Evolutionary conservation across 2,797 vertebrate genomes (phyloP).

Genomic region (Spinus pinus): DNA sequence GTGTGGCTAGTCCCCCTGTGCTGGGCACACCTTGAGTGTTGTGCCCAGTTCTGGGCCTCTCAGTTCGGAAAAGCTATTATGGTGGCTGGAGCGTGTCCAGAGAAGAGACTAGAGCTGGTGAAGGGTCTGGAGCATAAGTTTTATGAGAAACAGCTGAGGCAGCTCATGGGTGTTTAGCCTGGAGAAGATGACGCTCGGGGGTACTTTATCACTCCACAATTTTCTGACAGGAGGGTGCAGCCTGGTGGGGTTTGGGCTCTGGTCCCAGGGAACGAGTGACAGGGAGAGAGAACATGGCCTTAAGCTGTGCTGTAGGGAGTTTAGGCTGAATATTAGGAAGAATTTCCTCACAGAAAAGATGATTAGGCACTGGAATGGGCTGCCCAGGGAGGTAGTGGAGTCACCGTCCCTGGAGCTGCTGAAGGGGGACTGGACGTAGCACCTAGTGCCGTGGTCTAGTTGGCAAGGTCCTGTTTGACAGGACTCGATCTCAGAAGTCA

Average conservation of each 20-base stretch:
- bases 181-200: neutral
- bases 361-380: neutral
- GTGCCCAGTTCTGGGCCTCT: neutral
- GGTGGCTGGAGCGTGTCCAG: neutral
- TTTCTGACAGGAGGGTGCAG: neutral
- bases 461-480: neutral
- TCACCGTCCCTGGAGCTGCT: neutral
- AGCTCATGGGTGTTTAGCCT: neutral
- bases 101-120: neutral
- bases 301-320: neutral
- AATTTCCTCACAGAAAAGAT: neutral
- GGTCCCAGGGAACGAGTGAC: neutral
- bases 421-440: neutral
- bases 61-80: neutral
- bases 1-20: neutral
- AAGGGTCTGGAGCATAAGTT: neutral
- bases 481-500: neutral
- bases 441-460: too few relatives aligned
- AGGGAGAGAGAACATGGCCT: neutral
- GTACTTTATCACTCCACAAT: too few relatives aligned
- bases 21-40: neutral
- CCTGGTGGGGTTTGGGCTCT: fast-evolving
- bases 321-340: neutral
- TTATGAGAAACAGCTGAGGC: neutral
- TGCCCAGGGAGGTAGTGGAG: neutral